Conservation (phyloP, 2,797 vertebrate species). For the Steatocranus sp. region DNA sequence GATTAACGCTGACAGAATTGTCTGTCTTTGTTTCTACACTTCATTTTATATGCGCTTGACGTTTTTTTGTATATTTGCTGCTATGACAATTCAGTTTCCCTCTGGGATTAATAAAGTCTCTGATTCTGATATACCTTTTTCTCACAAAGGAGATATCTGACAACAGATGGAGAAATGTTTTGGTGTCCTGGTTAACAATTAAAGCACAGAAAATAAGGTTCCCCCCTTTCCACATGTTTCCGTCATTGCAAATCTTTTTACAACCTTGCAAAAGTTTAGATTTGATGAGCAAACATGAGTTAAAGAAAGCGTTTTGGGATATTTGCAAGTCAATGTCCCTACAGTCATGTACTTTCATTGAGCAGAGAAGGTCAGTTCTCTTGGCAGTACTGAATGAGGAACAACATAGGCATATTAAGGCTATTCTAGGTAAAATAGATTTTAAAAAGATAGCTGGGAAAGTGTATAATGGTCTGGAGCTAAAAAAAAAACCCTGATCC, state of each 20-base stretch:
- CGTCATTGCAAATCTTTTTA: neutral
- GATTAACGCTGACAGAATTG: neutral
- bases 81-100: neutral
- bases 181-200: neutral
- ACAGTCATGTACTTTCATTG: neutral
- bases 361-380: neutral
- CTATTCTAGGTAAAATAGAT: neutral
- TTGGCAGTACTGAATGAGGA: neutral
- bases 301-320: constrained; percentile 7
- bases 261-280: constrained; percentile 7
- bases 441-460: neutral
- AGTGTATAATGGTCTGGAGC: neutral
- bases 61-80: neutral
- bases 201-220: constrained; percentile 20
- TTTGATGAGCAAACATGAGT: constrained; percentile 32
- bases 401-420: neutral
- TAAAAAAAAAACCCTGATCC: fast-evolving
- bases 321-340: neutral
- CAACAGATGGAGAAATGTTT: constrained; percentile 19
- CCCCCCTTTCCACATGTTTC: neutral
- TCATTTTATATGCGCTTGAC: neutral
- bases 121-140: neutral
- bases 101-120: neutral
- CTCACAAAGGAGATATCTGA: constrained; percentile 30
- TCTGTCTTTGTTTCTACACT: neutral